Base-by-base conservation (phyloP, 2,797 vertebrate genomes). In the Fistularia commersonii region DNA sequence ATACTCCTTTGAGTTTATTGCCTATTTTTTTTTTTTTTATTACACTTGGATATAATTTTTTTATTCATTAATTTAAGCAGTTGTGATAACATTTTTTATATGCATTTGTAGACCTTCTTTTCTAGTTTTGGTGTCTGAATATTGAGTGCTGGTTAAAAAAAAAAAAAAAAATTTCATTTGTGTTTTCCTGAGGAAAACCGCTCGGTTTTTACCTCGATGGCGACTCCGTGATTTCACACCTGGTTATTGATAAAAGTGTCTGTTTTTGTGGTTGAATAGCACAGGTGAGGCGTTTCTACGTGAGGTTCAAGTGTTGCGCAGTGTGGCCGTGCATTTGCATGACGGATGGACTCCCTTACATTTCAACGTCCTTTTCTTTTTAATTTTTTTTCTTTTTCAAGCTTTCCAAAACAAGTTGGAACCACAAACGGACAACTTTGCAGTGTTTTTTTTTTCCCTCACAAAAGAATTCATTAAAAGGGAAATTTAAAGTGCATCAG, bases 11-110 rank as follows among this genome's bases (percentile, higher is more conserved):
- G 66, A 58, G 57, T 84, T 72, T 45, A 72, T 66, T 69, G 54
- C 45, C 59, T 72, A 32, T 64, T 76, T 72, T 58, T 70, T 59
- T 52, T 64, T 76, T 72, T 58, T 70, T 59, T 52, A 63, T 63
- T 53, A 64, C 52, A 61, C 45, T 41, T 45, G 36, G 15, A 23
- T 23, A 2, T 81, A 44, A 77, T 77, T 79, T 59, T 72, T 36
- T 36, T 36, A 36, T 36, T 36, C 1, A 59, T 78, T 77, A 60
- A 69, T 82, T 86, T 76, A 65, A 77, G 49, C 53, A 32, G 52
- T 66, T 77, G 64, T 65, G 61, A 66, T 70, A 70, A 64, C 45
- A 68, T 23, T 80, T 81, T 80, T 85, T 80, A 67, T 82, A 75
- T 69, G 40, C 48, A 66, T 79, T 77, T 82, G 52, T 79, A 66